Evolutionary conservation across 2,888 invertebrate genomes (phyloP).

Genomic region (Brachylomia viminalis): DNA sequence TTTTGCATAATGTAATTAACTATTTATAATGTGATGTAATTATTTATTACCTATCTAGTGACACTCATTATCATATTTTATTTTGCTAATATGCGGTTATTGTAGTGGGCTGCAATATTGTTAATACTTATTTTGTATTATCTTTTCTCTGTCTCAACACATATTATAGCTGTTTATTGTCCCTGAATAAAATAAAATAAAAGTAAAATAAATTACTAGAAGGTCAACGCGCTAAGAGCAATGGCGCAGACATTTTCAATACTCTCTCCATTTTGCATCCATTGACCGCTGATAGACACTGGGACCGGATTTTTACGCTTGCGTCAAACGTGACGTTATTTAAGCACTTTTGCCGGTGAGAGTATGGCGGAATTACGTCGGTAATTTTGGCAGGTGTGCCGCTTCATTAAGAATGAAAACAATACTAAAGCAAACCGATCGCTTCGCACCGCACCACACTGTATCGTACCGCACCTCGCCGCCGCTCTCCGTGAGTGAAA

Average conservation of each 20-base stretch:
- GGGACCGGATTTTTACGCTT: neutral
- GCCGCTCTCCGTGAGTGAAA: neutral
- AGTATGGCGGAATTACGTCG: neutral
- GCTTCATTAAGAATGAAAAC: neutral
- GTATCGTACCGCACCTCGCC: neutral
- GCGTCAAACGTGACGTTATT: neutral
- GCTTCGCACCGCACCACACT: neutral
- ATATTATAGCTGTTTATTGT: too few relatives aligned
- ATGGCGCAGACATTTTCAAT: neutral
- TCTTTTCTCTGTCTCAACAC: too few relatives aligned
- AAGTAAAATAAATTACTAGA: neutral
- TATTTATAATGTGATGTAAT: too few relatives aligned
- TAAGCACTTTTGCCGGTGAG: neutral
- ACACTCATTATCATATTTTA: too few relatives aligned
- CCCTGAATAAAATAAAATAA: too few relatives aligned
- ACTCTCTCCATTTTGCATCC: neutral
- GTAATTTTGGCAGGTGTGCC: neutral
- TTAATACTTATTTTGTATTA: too few relatives aligned
- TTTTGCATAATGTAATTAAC: too few relatives aligned
- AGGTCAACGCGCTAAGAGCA: neutral
- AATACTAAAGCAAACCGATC: constrained; percentile 11
- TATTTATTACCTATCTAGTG: too few relatives aligned
- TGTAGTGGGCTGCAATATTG: too few relatives aligned
- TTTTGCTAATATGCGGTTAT: too few relatives aligned
- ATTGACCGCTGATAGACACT: neutral